phyloP scores from a whole-genome alignment of 1,140 invertebrate genomes.

The Drosophila pallidifrons region DNA sequence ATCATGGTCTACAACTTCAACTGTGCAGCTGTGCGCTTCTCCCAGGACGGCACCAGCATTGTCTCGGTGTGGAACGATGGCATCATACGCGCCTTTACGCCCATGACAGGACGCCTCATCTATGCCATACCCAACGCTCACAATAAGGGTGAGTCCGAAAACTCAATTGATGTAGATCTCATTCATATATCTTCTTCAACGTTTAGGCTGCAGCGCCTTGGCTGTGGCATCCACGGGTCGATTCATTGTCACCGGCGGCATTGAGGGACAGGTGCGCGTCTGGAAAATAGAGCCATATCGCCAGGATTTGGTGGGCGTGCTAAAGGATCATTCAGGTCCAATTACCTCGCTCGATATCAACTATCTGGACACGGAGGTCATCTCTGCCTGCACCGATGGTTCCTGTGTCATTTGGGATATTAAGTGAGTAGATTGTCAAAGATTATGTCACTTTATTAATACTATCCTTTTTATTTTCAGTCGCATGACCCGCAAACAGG shows the following conservation, averaged over 20 bases:
- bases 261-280: conserved; percentile 92
- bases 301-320: conserved; percentile 88
- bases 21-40: conserved; percentile 91
- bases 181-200: too few species aligned
- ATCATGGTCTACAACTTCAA: conserved; percentile 94
- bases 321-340: conserved; percentile 95
- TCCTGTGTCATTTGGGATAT: conserved; percentile 97
- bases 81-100: conserved; percentile 93
- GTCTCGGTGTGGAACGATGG: conserved; percentile 95
- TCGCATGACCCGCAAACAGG: conserved; percentile 89
- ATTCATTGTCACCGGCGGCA: conserved; percentile 93
- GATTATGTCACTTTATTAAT: background rate
- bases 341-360: conserved; percentile 93
- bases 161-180: background rate
- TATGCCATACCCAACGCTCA: conserved; percentile 94
- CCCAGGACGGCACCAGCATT: conserved; percentile 91
- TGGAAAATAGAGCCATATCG: conserved; percentile 89
- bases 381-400: conserved; percentile 95
- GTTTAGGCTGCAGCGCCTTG: conserved; percentile 85
- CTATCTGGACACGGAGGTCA: conserved; percentile 90
- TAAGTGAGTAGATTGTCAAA: conserved; percentile 82
- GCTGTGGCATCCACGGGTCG: conserved; percentile 89
- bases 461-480: conserved; percentile 82
- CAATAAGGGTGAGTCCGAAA: conserved; percentile 87
- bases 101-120: conserved; percentile 91